A percentile compares a stretch with the other conserved stretches of the same genome.
These are phyloP conservation scores for Dendrolimus punctatus DNA, from an alignment of 1,140 invertebrate species.

Conservation along the genomic window DNA sequence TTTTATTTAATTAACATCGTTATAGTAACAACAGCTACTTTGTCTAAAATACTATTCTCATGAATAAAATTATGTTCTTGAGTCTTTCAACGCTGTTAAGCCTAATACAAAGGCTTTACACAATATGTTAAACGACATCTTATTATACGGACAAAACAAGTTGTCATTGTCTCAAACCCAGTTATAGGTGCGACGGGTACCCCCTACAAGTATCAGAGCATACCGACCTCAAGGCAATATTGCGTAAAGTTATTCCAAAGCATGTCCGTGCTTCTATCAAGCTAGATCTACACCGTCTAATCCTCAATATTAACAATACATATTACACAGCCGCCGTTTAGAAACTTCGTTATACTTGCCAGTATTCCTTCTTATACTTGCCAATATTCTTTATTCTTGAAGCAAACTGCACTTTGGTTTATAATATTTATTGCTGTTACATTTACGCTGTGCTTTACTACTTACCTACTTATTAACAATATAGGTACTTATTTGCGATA, in stretches of 20 bases:
- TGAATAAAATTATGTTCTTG: constrained; percentile 20
- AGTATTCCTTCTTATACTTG: too few relatives aligned
- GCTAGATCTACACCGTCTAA: constrained; percentile 13
- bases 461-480: too few relatives aligned
- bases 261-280: constrained; percentile 26
- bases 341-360: too few relatives aligned
- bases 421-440: too few relatives aligned
- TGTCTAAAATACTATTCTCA: constrained; percentile 9
- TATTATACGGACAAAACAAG: constrained; percentile 22
- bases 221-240: constrained; percentile 39
- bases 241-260: constrained; percentile 44
- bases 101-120: constrained; percentile 25
- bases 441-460: too few relatives aligned
- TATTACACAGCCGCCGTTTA: too few relatives aligned
- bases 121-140: constrained; percentile 16
- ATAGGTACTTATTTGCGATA: too few relatives aligned
- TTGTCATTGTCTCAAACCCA: constrained; percentile 19
- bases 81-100: constrained; percentile 12
- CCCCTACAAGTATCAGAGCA: constrained; percentile 13
- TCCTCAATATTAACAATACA: too few relatives aligned
- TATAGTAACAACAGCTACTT: neutral
- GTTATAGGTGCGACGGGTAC: constrained; percentile 1
- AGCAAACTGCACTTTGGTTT: too few relatives aligned
- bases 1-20: neutral
- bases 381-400: too few relatives aligned